Conservation (phyloP, 37 sponge, comb jelly and placozoan species). For the Cladorhizidae sp. region DNA sequence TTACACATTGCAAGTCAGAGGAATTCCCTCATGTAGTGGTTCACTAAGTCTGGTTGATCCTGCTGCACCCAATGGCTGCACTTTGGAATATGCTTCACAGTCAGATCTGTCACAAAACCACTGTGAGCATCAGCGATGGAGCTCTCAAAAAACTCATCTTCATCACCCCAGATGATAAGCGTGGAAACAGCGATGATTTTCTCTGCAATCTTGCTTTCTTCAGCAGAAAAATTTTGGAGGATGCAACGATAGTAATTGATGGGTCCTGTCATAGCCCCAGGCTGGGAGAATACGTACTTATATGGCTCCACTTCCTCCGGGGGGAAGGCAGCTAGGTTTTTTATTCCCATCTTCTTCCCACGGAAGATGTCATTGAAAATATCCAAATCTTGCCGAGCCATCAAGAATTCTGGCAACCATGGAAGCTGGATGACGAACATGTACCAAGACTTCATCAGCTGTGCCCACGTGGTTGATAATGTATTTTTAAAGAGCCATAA, state of each 20-base stretch:
- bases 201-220: conserved; percentile 2
- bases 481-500: background rate
- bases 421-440: conserved; percentile 58
- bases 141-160: conserved; percentile 7
- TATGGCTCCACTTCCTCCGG: conserved; percentile 52
- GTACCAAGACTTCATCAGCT: conserved; percentile 39
- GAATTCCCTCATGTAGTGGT: conserved; percentile 70
- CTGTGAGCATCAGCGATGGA: background rate
- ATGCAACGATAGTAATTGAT: conserved; percentile 74
- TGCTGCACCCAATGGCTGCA: conserved; percentile 86
- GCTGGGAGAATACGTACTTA: conserved; percentile 80
- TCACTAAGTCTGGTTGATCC: conserved; percentile 56
- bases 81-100: conserved; percentile 43
- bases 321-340: conserved; percentile 57
- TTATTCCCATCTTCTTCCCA: conserved; percentile 37
- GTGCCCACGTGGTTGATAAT: conserved; percentile 1
- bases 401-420: conserved; percentile 57
- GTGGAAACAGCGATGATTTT: background rate
- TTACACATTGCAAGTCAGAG: conserved; percentile 6
- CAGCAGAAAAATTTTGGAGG: background rate
- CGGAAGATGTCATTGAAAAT: conserved; percentile 21
- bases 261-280: conserved; percentile 64
- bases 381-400: conserved; percentile 49
- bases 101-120: conserved; percentile 4
- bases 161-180: conserved; percentile 23